These are phyloP conservation scores for Parthenolecanium corni DNA, from an alignment of 2,888 invertebrate species.

Conservation along the genomic window DNA sequence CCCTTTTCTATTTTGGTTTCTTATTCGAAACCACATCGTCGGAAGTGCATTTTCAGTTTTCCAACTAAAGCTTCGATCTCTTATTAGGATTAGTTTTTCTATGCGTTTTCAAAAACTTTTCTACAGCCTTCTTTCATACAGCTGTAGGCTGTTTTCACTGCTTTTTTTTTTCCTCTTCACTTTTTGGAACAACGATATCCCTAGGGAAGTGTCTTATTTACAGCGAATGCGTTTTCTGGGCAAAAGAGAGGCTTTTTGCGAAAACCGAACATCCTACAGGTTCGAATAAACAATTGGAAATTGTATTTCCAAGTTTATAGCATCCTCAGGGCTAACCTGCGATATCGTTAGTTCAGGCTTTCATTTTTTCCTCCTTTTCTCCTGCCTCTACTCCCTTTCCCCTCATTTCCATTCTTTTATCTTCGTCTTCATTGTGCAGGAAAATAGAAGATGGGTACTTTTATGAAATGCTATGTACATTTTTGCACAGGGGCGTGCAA, in stretches of 20 bases:
- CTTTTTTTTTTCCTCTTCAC: background rate
- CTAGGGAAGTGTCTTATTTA: constrained; percentile 23
- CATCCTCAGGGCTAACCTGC: constrained; percentile 10
- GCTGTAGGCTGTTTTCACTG: background rate
- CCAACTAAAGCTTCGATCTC: background rate
- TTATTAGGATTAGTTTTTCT: background rate
- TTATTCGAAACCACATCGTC: too few relatives aligned
- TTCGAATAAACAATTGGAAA: constrained; percentile 22
- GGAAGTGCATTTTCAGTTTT: background rate
- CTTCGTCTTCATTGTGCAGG: too few relatives aligned
- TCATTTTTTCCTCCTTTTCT: too few relatives aligned
- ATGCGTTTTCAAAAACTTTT: background rate
- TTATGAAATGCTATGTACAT: too few relatives aligned
- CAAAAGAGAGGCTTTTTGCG: constrained; percentile 6
- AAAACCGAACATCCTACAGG: constrained; percentile 8
- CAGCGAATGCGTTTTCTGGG: constrained; percentile 13
- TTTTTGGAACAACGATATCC: background rate
- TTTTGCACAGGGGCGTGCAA: too few relatives aligned
- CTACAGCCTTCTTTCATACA: background rate
- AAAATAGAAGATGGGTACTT: too few relatives aligned
- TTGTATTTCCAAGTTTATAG: constrained; percentile 22
- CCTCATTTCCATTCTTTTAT: too few relatives aligned
- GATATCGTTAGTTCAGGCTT: background rate
- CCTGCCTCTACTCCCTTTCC: too few relatives aligned
- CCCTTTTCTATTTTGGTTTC: too few relatives aligned